A percentile compares a stretch with the other conserved stretches of the same genome.
Conservation (phyloP, 2,797 vertebrate genomes). For the Mormyrops boulengeri region DNA sequence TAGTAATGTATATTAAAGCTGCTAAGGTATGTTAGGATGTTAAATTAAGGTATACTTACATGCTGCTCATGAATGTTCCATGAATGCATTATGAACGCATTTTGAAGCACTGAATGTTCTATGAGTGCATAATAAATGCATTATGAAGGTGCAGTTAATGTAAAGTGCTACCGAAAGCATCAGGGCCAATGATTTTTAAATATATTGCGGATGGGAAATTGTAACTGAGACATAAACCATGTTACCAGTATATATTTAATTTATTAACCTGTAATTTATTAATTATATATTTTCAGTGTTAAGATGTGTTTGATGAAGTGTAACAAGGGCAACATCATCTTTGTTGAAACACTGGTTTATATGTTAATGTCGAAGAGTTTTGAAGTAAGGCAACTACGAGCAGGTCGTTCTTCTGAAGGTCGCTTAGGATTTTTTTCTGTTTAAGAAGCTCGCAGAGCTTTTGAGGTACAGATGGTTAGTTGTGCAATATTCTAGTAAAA, state of each 20-base stretch:
- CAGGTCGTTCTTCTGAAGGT: background rate
- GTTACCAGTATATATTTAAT: background rate
- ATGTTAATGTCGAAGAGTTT: background rate
- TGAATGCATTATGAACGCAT: background rate
- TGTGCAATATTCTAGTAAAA: slow-evolving; percentile 17
- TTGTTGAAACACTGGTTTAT: background rate
- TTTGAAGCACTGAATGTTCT: background rate
- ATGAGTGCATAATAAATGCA: background rate
- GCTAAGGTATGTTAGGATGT: background rate
- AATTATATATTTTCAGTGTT: background rate
- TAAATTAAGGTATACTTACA: background rate
- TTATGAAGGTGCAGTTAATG: background rate
- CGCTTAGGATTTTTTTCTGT: background rate
- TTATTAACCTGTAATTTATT: slow-evolving; percentile 1
- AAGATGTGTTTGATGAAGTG: background rate
- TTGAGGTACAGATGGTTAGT: slow-evolving; percentile 17
- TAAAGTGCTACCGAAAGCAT: slow-evolving; percentile 5
- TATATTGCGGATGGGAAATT: background rate
- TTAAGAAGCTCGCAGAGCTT: background rate
- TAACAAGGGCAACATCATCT: background rate
- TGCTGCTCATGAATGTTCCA: background rate
- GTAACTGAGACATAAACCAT: background rate
- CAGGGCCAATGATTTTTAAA: slow-evolving; percentile 30
- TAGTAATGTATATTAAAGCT: background rate
- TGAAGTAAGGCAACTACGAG: background rate